A percentile compares a stretch with the other conserved stretches of the same genome.
Conservation (phyloP, 1,140 invertebrate species). For the Drosophila bipectinata region DNA sequence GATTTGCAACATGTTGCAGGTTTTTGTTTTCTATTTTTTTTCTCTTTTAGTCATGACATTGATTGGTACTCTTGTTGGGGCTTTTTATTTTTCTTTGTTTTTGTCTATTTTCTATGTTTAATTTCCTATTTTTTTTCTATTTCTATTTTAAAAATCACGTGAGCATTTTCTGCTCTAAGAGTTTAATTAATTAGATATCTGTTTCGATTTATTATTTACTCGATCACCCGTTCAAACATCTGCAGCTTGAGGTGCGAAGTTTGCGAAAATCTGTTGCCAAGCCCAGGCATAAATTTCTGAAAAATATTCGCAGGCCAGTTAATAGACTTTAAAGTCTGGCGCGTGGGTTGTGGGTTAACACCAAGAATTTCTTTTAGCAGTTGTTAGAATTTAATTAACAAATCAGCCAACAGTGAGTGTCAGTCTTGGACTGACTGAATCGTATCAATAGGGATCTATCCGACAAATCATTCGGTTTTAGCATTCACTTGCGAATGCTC, state of each 20-base stretch:
- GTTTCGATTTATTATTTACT: too few species aligned
- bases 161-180: too few species aligned
- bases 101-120: neutral
- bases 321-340: slow-evolving; percentile 14
- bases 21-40: neutral
- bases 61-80: neutral
- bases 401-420: too few species aligned
- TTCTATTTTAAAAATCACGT: too few species aligned
- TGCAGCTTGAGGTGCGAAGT: neutral
- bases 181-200: neutral
- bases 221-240: too few species aligned
- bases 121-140: too few species aligned
- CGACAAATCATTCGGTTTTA: slow-evolving; percentile 36
- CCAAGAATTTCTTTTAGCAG: slow-evolving; percentile 29
- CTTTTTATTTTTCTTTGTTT: neutral
- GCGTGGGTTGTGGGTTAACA: slow-evolving; percentile 20
- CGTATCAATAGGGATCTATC: neutral
- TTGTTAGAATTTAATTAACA: slow-evolving; percentile 58
- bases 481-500: slow-evolving; percentile 55
- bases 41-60: neutral
- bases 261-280: slow-evolving; percentile 14
- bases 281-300: slow-evolving; percentile 4
- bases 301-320: slow-evolving; percentile 12
- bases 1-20: neutral
- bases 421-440: neutral